Evolutionary conservation across 2,113 vertebrate genomes (phyloP).

Genomic region (Acrocephalus kingi): DNA sequence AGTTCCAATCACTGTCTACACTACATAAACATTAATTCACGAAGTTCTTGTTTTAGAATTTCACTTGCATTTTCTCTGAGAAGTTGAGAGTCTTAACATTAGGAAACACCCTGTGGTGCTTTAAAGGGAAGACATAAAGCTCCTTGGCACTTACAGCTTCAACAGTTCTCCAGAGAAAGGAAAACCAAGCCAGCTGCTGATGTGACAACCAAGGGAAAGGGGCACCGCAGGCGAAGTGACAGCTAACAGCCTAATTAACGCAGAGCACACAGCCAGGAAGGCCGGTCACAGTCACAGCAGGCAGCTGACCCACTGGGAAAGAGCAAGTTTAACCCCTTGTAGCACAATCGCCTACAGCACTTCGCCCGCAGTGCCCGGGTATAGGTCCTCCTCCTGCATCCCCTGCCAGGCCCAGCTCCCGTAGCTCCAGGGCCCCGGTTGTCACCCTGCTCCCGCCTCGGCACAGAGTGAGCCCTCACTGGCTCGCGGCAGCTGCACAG

Average conservation of each 20-base stretch:
- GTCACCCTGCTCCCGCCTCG: not conserved
- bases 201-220: not conserved
- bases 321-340: not conserved
- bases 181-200: not conserved
- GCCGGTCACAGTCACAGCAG: not conserved
- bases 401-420: not conserved
- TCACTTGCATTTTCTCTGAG: not conserved
- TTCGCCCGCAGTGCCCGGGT: rapidly evolving
- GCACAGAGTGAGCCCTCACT: not conserved
- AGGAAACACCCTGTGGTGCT: not conserved
- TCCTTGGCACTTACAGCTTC: not conserved
- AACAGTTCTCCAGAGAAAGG: not conserved
- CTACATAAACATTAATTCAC: not conserved
- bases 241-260: not conserved
- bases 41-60: not conserved
- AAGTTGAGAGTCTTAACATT: not conserved
- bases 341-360: not conserved
- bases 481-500: not conserved
- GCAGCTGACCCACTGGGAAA: not conserved
- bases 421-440: not conserved
- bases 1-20: not conserved
- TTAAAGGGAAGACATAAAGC: not conserved
- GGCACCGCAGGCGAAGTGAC: not conserved
- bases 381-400: not conserved
- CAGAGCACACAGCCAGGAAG: not conserved